Percentiles rank a stretch among this genome's conserved stretches.
Conservation (phyloP, 2,888 invertebrate species). For the Morpho achilles region DNA sequence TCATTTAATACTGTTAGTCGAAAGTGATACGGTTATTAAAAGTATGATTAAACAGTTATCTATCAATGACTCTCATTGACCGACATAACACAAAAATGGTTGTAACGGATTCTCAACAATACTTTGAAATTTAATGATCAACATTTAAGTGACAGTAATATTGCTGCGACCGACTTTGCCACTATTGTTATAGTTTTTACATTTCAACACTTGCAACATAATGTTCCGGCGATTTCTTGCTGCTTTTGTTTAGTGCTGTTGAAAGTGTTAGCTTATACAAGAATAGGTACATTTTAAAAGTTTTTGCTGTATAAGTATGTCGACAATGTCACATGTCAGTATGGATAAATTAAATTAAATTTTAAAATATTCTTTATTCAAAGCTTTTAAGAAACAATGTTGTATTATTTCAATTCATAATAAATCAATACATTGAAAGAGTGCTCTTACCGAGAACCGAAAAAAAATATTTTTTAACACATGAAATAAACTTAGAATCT, state of each 20-base stretch:
- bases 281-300: neutral
- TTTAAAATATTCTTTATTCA: too few species aligned
- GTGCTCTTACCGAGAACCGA: too few species aligned
- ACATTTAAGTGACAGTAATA: slow-evolving; percentile 8
- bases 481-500: too few species aligned
- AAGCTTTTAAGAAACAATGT: too few species aligned
- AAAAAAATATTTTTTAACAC: too few species aligned
- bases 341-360: too few species aligned
- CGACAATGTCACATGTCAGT: too few species aligned
- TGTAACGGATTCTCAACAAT: slow-evolving; percentile 5
- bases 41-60: neutral
- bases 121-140: slow-evolving; percentile 4
- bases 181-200: slow-evolving; percentile 12
- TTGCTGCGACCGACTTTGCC: slow-evolving; percentile 11
- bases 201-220: slow-evolving; percentile 8
- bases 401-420: too few species aligned
- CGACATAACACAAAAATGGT: slow-evolving; percentile 1
- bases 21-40: slow-evolving; percentile 6
- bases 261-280: slow-evolving; percentile 9
- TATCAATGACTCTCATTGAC: neutral
- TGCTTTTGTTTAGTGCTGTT: neutral
- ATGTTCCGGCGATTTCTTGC: slow-evolving; percentile 7
- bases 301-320: too few species aligned
- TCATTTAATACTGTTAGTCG: neutral
- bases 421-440: too few species aligned